A percentile compares a stretch with the other conserved stretches of the same genome.
These are phyloP conservation scores for Ganaspis brasiliensis DNA, from an alignment of 2,888 invertebrate species.

Conservation along the genomic window DNA sequence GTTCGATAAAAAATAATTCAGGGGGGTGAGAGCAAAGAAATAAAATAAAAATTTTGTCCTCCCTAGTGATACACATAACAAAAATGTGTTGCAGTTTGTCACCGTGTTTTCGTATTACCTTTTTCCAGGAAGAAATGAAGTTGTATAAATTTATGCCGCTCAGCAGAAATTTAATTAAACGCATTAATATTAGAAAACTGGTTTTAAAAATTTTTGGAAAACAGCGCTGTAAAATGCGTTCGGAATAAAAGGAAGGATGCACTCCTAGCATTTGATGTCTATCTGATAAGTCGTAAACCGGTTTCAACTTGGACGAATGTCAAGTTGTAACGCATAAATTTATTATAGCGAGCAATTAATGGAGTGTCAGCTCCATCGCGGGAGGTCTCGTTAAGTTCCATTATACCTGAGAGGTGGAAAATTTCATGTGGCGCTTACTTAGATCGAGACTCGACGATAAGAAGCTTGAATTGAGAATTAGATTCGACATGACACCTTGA, in stretches of 20 bases:
- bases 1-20: too few relatives aligned
- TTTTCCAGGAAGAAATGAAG: too few relatives aligned
- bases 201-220: not conserved
- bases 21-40: too few relatives aligned
- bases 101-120: too few relatives aligned
- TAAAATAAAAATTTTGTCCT: too few relatives aligned
- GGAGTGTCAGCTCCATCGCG: slow-evolving; percentile 61
- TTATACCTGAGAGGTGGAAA: slow-evolving; percentile 61
- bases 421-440: slow-evolving; percentile 58
- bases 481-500: slow-evolving; percentile 43
- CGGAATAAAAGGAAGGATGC: slow-evolving; percentile 10
- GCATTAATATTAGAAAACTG: not conserved
- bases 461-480: slow-evolving; percentile 55
- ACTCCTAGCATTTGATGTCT: not conserved
- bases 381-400: slow-evolving; percentile 62
- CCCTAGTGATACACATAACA: too few relatives aligned
- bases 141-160: too few relatives aligned
- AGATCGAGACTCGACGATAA: slow-evolving; percentile 50
- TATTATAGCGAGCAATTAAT: slow-evolving; percentile 61
- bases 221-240: not conserved
- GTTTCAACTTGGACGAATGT: slow-evolving; percentile 58
- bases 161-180: too few relatives aligned
- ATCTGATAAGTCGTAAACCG: slow-evolving; percentile 52
- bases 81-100: too few relatives aligned
- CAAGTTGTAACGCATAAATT: slow-evolving; percentile 55